Evolutionary conservation across 2,797 vertebrate genomes (phyloP).

Genomic region (Cheirogaleus major): DNA sequence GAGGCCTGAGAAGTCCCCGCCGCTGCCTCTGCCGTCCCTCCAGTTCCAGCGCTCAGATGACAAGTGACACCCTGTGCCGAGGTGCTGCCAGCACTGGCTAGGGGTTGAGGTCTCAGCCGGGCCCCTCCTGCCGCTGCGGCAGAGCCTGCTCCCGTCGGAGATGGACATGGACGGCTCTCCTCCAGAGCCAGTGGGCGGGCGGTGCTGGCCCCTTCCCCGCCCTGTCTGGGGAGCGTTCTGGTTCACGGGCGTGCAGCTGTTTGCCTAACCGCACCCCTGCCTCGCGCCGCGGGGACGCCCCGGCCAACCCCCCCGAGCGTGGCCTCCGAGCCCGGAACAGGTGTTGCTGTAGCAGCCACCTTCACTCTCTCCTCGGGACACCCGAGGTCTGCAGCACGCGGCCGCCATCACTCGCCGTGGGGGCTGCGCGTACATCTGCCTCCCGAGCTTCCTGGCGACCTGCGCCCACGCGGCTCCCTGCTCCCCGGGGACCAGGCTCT

Average conservation of each 20-base stretch:
- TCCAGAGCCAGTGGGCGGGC: background rate
- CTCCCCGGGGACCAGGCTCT: background rate
- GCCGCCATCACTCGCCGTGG: slow-evolving; percentile 84
- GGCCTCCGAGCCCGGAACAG: slow-evolving; percentile 81
- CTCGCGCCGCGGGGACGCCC: background rate
- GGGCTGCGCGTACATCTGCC: slow-evolving; percentile 85
- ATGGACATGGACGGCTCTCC: too few species aligned
- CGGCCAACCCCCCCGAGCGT: background rate
- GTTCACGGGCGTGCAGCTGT: background rate
- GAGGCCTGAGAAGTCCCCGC: background rate
- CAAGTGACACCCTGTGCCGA: background rate
- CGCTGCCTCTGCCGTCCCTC: background rate
- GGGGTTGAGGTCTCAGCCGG: background rate
- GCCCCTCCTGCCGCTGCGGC: background rate
- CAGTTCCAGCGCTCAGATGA: background rate
- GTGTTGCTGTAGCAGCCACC: slow-evolving; percentile 80
- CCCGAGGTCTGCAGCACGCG: slow-evolving; percentile 77
- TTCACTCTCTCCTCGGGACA: slow-evolving; percentile 77
- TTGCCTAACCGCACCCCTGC: slow-evolving; percentile 3
- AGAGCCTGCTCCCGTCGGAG: too few species aligned
- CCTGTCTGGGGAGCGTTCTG: background rate
- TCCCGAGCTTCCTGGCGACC: slow-evolving; percentile 70
- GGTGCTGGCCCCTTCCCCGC: background rate
- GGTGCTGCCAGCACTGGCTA: background rate
- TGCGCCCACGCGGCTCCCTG: background rate